Evolutionary conservation across 2,797 vertebrate genomes (phyloP).

Genomic region (Trichosurus vulpecula): DNA sequence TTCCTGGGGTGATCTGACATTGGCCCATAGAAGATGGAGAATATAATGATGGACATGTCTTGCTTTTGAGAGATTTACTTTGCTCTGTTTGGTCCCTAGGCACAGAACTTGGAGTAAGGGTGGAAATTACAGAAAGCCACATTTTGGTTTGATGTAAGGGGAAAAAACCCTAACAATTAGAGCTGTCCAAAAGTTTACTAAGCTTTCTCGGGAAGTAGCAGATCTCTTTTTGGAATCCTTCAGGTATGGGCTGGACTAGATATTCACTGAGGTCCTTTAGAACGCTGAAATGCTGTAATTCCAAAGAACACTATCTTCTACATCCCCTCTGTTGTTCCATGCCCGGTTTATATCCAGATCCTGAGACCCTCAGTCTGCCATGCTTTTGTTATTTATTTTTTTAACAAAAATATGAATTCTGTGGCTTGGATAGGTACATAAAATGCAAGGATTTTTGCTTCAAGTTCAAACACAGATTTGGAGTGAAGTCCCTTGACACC

Average conservation of each 20-base stretch:
- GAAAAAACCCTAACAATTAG: background rate
- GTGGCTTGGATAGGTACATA: background rate
- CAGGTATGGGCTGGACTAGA: background rate
- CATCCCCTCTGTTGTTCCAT: background rate
- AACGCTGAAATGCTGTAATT: background rate
- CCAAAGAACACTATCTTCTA: background rate
- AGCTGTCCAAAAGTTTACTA: background rate
- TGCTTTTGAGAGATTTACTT: background rate
- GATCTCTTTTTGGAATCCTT: background rate
- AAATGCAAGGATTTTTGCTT: constrained; percentile 35
- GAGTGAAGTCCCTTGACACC: constrained; percentile 3
- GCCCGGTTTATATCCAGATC: background rate
- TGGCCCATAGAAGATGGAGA: background rate
- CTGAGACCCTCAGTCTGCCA: background rate
- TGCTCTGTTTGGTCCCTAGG: background rate
- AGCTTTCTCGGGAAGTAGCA: background rate
- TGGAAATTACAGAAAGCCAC: background rate
- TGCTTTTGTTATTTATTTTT: background rate
- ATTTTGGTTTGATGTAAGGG: background rate
- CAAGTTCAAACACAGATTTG: constrained; percentile 15
- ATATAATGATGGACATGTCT: background rate
- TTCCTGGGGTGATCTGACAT: background rate
- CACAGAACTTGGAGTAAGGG: background rate
- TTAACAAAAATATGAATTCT: background rate
- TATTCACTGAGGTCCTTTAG: background rate